Conservation (phyloP, 1,140 invertebrate species). For the Zaprionus ghesquierei region DNA sequence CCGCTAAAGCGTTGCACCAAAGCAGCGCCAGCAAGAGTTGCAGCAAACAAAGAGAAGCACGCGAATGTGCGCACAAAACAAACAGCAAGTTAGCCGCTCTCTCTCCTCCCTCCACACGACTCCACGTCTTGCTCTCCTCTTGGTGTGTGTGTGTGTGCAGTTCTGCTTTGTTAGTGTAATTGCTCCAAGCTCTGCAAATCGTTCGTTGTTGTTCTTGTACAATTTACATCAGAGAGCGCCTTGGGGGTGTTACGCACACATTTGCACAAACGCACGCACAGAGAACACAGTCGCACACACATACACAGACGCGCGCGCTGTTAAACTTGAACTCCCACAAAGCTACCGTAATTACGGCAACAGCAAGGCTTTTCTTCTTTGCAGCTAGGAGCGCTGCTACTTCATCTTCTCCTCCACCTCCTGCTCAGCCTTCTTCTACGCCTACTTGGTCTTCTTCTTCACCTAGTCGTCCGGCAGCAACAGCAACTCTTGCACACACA, state of each 20-base stretch:
- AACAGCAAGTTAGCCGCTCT: constrained; percentile 47
- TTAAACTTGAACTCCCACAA: constrained; percentile 75
- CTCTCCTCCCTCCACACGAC: neutral
- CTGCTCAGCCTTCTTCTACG: constrained; percentile 15
- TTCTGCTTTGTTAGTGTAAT: constrained; percentile 9
- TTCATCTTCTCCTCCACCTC: constrained; percentile 20
- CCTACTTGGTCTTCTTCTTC: constrained; percentile 12
- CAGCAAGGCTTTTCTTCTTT: constrained; percentile 45
- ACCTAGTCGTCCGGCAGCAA: constrained; percentile 38
- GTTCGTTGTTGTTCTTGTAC: constrained; percentile 17
- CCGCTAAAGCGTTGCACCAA: constrained; percentile 31
- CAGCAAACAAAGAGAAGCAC: constrained; percentile 65
- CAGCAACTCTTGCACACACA: constrained; percentile 20
- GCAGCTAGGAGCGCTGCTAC: constrained; percentile 41
- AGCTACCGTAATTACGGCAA: constrained; percentile 66
- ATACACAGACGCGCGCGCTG: constrained; percentile 34
- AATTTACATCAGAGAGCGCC: constrained; percentile 40
- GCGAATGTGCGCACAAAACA: constrained; percentile 72
- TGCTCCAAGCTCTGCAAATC: constrained; percentile 11
- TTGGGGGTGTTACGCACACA: constrained; percentile 70
- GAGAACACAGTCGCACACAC: constrained; percentile 8
- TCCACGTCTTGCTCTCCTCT: neutral
- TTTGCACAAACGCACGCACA: constrained; percentile 24
- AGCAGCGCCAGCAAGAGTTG: constrained; percentile 33
- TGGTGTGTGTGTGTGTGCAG: neutral